Conservation (phyloP, 2,797 vertebrate genomes). For the Betta splendens region DNA sequence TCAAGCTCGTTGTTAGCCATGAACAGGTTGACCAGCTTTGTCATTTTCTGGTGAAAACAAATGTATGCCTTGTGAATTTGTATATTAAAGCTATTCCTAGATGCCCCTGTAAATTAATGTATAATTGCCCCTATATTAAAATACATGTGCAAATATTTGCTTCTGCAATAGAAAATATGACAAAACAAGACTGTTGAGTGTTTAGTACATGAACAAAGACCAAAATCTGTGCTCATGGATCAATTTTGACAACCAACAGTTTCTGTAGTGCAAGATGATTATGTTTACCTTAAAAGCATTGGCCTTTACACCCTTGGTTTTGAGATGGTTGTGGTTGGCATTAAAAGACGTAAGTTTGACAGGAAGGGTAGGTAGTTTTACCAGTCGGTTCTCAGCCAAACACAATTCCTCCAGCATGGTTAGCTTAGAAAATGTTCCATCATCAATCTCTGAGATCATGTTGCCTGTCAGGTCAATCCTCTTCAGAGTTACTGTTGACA, state of each 20-base stretch:
- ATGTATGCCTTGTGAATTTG: constrained; percentile 14
- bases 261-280: too few relatives aligned
- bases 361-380: constrained; percentile 92
- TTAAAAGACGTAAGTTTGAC: constrained; percentile 89
- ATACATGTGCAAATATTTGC: too few relatives aligned
- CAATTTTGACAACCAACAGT: too few relatives aligned
- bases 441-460: constrained; percentile 95
- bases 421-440: constrained; percentile 92
- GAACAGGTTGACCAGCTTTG: constrained; percentile 86
- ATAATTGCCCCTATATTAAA: not conserved
- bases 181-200: not conserved
- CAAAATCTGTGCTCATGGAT: too few relatives aligned
- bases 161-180: too few relatives aligned
- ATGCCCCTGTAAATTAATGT: not conserved
- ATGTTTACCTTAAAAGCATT: constrained; percentile 91
- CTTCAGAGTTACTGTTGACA: constrained; percentile 88
- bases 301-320: constrained; percentile 92
- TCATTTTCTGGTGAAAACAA: constrained; percentile 84
- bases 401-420: constrained; percentile 88
- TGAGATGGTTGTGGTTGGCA: constrained; percentile 92
- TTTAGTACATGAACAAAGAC: too few relatives aligned
- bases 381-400: constrained; percentile 90
- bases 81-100: not conserved
- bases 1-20: constrained; percentile 91
- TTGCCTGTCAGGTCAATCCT: constrained; percentile 97